Conservation (phyloP, 2,113 vertebrate species). For the Tympanuchus pallidicinctus region DNA sequence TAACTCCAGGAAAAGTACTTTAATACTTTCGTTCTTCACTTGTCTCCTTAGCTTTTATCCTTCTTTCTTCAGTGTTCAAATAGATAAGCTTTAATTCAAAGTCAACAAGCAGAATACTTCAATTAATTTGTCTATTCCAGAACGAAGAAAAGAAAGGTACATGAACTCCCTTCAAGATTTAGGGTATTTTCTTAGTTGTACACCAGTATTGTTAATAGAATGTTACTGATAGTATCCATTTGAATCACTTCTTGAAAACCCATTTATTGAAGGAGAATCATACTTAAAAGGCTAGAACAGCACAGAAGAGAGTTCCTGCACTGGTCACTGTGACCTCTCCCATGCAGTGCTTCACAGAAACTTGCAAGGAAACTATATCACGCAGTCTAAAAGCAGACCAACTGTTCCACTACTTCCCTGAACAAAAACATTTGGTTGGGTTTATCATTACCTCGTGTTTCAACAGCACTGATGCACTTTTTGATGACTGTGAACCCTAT, state of each 20-base stretch:
- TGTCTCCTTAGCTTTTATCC: not conserved
- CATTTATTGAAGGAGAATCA: not conserved
- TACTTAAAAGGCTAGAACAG: not conserved
- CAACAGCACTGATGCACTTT: slow-evolving; percentile 92
- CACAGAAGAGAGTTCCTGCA: not conserved
- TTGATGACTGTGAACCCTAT: slow-evolving; percentile 89
- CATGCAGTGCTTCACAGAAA: not conserved
- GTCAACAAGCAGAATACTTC: not conserved
- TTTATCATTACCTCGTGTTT: slow-evolving; percentile 88
- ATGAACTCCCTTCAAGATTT: not conserved
- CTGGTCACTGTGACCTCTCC: not conserved
- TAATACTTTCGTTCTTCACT: not conserved
- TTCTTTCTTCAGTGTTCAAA: not conserved
- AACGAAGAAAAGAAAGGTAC: not conserved
- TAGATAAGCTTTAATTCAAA: not conserved
- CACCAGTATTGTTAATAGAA: not conserved
- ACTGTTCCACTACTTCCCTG: not conserved
- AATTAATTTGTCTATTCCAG: not conserved
- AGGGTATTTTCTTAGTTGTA: not conserved
- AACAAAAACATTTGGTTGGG: not conserved
- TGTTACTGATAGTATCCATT: not conserved
- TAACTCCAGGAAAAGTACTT: not conserved
- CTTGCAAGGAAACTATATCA: not conserved
- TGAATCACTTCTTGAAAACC: not conserved
- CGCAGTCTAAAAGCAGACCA: not conserved